phyloP scores from a whole-genome alignment of 2,888 invertebrate species.

The Lottia gigantea region DNA sequence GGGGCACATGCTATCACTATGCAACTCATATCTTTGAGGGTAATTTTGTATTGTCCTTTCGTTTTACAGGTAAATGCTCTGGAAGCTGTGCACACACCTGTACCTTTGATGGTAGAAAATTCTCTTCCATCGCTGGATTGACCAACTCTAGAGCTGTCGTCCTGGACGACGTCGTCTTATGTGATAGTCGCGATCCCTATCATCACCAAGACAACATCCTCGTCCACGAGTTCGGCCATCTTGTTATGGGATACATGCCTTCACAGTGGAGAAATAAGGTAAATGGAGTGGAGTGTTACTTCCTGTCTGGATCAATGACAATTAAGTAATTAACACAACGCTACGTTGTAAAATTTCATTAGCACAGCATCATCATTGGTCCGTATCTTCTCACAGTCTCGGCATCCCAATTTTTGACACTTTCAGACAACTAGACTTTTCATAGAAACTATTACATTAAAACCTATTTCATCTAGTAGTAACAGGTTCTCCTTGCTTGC shows the following conservation, averaged over 20 bases:
- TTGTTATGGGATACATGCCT: slow-evolving; percentile 24
- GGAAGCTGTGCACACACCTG: slow-evolving; percentile 24
- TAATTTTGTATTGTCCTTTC: too few species aligned
- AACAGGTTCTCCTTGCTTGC: too few species aligned
- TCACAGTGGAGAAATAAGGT: slow-evolving; percentile 21
- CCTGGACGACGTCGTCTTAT: slow-evolving; percentile 23
- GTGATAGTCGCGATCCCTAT: slow-evolving; percentile 22
- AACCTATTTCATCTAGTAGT: neutral
- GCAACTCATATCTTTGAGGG: too few species aligned
- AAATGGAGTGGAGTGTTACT: neutral
- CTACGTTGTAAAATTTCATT: too few species aligned
- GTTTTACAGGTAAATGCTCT: slow-evolving; percentile 1
- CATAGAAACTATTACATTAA: too few species aligned
- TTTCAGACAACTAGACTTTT: too few species aligned
- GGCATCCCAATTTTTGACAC: too few species aligned
- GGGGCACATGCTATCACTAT: too few species aligned
- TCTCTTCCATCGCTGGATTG: slow-evolving; percentile 17
- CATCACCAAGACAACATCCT: slow-evolving; percentile 19
- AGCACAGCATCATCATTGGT: too few species aligned
- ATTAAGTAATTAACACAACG: too few species aligned
- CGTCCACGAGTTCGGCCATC: slow-evolving; percentile 26
- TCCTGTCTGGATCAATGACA: too few species aligned
- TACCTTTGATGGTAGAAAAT: slow-evolving; percentile 26
- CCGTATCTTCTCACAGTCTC: too few species aligned
- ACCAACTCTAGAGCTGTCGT: slow-evolving; percentile 15